Percentiles rank a stretch among this genome's conserved stretches.
These are phyloP conservation scores for Neodontobutis hainanensis DNA, from an alignment of 2,113 vertebrate genomes.

Conservation along the genomic window DNA sequence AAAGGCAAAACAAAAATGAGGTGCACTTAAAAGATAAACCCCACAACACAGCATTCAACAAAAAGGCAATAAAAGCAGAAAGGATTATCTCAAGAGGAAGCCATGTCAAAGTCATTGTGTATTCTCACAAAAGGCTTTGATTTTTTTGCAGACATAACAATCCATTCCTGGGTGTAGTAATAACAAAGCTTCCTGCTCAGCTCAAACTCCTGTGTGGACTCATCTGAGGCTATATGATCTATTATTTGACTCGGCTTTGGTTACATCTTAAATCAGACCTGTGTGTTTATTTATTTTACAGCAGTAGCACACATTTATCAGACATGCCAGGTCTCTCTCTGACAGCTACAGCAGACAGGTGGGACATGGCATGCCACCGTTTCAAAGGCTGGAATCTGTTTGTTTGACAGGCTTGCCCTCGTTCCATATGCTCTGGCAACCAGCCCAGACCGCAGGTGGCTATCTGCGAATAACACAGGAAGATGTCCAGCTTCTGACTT, in stretches of 20 bases:
- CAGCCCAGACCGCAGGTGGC: conserved; percentile 47
- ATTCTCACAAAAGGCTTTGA: conserved; percentile 31
- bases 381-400: conserved; percentile 54
- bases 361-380: conserved; percentile 24
- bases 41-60: neutral
- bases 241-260: neutral
- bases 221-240: conserved; percentile 4
- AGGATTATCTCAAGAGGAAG: conserved; percentile 34
- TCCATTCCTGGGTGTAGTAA: conserved; percentile 18
- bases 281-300: conserved; percentile 6
- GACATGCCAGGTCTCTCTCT: conserved; percentile 6
- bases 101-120: conserved; percentile 40
- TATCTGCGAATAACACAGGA: conserved; percentile 6
- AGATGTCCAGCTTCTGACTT: conserved; percentile 24
- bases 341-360: conserved; percentile 38
- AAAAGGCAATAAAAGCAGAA: conserved; percentile 11
- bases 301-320: neutral
- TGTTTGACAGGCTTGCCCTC: neutral
- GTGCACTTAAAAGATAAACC: neutral
- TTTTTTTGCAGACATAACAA: conserved; percentile 33
- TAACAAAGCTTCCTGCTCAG: conserved; percentile 36
- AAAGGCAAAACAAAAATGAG: conserved; percentile 19
- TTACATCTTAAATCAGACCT: neutral
- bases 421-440: conserved; percentile 37
- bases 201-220: neutral